A percentile compares a stretch with the other conserved stretches of the same genome.
Evolutionary conservation across 2,113 vertebrate genomes (phyloP).

Genomic region (Hippolais icterina): DNA sequence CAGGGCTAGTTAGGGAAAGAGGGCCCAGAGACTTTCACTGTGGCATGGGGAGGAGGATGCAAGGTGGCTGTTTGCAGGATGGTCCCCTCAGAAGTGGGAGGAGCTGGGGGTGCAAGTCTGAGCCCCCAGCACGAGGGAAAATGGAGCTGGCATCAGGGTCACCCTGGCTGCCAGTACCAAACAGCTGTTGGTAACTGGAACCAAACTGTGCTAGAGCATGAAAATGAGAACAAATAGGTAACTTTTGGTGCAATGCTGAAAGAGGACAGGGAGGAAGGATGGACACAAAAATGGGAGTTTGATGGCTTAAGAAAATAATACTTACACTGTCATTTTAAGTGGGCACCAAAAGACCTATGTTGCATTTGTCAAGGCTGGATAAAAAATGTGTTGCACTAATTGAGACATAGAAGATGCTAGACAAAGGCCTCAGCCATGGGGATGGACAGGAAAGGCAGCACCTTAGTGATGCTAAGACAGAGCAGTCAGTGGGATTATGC

Average conservation of each 20-base stretch:
- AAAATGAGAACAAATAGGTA: neutral
- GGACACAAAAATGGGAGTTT: neutral
- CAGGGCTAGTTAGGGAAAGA: neutral
- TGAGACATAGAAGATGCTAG: neutral
- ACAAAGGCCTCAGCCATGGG: neutral
- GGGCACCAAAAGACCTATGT: neutral
- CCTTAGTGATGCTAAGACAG: neutral
- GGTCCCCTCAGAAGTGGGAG: neutral
- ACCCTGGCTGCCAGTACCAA: neutral
- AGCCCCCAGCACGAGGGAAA: neutral
- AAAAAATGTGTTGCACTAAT: neutral
- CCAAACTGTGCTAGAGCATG: neutral
- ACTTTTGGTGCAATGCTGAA: neutral
- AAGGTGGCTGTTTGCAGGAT: neutral
- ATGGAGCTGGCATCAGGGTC: neutral
- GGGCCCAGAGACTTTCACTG: fast-evolving
- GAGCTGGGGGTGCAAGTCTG: neutral
- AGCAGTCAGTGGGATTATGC: neutral
- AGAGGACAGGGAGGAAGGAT: neutral
- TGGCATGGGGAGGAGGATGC: neutral
- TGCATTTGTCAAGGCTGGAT: neutral
- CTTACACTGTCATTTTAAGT: neutral
- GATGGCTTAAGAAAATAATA: neutral
- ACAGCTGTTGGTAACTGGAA: neutral
- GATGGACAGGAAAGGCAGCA: neutral